Evolutionary conservation across 1,140 invertebrate genomes (phyloP).

Genomic region (Tetragnatha versicolor): DNA sequence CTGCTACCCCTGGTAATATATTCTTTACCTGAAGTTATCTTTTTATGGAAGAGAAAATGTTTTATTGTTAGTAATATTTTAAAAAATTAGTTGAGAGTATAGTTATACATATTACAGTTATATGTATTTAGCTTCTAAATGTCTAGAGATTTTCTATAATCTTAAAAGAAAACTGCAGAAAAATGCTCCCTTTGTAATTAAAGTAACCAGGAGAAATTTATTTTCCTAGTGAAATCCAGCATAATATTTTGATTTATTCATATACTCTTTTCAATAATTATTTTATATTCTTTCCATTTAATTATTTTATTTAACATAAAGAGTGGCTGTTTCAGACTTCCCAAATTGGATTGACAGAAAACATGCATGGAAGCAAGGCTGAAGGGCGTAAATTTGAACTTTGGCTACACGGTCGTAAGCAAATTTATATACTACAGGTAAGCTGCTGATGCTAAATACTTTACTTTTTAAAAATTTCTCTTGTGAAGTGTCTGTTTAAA

Average conservation of each 20-base stretch:
- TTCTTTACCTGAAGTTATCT: too few species aligned
- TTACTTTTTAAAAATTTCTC: background rate
- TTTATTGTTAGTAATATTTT: too few species aligned
- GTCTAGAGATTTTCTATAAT: too few species aligned
- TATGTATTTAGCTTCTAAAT: too few species aligned
- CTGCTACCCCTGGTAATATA: too few species aligned
- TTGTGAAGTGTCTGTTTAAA: background rate
- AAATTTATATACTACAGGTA: slow-evolving; percentile 86
- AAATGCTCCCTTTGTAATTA: too few species aligned
- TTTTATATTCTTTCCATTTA: background rate
- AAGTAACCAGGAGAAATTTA: too few species aligned
- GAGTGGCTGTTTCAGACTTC: slow-evolving; percentile 73
- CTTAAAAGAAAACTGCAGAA: too few species aligned
- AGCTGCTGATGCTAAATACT: background rate
- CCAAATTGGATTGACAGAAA: slow-evolving; percentile 91
- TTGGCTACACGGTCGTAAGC: slow-evolving; percentile 88
- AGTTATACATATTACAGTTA: too few species aligned
- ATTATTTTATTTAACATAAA: background rate
- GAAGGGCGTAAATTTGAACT: slow-evolving; percentile 91
- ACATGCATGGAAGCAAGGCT: slow-evolving; percentile 73
- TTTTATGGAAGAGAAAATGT: too few species aligned
- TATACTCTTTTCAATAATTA: background rate
- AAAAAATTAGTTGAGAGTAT: too few species aligned
- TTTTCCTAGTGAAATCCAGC: too few species aligned
- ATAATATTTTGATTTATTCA: background rate